Conservation (phyloP, 2,797 vertebrate genomes). For the Danio choprae region DNA sequence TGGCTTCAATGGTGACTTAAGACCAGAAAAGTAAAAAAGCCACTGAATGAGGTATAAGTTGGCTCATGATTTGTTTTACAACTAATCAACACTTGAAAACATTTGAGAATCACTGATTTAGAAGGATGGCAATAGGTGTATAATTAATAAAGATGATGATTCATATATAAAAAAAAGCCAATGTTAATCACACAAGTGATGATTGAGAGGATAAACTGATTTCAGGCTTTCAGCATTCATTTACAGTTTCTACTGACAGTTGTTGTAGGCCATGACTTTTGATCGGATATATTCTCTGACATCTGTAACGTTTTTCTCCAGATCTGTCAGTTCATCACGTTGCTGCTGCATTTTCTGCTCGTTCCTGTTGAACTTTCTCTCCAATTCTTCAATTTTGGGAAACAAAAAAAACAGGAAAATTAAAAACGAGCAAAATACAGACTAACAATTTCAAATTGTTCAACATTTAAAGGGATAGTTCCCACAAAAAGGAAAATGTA, state of each 20-base stretch:
- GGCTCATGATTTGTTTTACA: neutral
- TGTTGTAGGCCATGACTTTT: constrained; percentile 75
- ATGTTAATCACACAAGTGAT: neutral
- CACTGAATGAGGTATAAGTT: neutral
- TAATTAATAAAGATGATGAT: neutral
- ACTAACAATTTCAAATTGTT: neutral
- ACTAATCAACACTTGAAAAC: neutral
- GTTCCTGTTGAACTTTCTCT: constrained; percentile 80
- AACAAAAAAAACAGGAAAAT: neutral
- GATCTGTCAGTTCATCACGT: constrained; percentile 69
- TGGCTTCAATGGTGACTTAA: too few species aligned
- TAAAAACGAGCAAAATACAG: constrained; percentile 5
- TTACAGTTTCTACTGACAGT: constrained; percentile 68
- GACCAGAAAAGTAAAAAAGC: too few species aligned
- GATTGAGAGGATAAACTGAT: constrained; percentile 6
- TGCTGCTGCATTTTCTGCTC: constrained; percentile 79
- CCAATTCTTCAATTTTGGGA: constrained; percentile 74
- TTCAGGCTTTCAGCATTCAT: neutral
- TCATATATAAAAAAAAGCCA: neutral
- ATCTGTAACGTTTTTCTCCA: constrained; percentile 75
- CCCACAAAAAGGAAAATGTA: too few species aligned
- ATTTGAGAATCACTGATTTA: neutral
- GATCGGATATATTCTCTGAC: constrained; percentile 75
- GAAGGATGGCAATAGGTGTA: neutral
- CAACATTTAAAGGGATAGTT: too few species aligned